Conservation (phyloP, 2,888 invertebrate species). For the Macrosiphum euphorbiae region DNA sequence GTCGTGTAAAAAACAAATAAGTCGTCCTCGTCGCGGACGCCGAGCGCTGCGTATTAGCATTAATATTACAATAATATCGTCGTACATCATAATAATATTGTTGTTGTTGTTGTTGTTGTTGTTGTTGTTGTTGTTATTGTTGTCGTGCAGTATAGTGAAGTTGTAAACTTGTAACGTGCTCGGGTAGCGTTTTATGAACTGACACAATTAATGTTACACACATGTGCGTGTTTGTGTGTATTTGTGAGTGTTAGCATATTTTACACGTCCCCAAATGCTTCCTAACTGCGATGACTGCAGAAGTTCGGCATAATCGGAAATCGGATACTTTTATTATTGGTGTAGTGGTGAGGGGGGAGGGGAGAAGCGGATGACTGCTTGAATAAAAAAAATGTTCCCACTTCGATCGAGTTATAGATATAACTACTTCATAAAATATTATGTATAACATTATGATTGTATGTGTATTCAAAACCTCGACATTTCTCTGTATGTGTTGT, state of each 20-base stretch:
- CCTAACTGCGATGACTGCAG: no score
- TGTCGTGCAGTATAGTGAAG: not conserved
- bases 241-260: not conserved
- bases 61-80: not conserved
- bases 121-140: not conserved
- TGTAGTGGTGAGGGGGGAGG: no score
- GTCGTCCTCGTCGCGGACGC: not conserved
- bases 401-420: no score
- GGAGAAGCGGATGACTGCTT: no score
- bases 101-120: not conserved
- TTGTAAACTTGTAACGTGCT: not conserved
- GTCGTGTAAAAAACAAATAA: not conserved
- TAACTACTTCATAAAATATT: no score
- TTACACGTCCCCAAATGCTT: no score
- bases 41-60: not conserved
- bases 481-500: no score
- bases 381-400: no score
- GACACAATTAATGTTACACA: not conserved
- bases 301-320: no score
- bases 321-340: no score
- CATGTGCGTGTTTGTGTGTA: not conserved
- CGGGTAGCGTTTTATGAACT: not conserved
- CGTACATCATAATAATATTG: not conserved
- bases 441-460: no score
- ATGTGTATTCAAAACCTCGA: no score